Evolutionary conservation across 2,797 vertebrate species (phyloP).

Genomic region (Acomys russatus): DNA sequence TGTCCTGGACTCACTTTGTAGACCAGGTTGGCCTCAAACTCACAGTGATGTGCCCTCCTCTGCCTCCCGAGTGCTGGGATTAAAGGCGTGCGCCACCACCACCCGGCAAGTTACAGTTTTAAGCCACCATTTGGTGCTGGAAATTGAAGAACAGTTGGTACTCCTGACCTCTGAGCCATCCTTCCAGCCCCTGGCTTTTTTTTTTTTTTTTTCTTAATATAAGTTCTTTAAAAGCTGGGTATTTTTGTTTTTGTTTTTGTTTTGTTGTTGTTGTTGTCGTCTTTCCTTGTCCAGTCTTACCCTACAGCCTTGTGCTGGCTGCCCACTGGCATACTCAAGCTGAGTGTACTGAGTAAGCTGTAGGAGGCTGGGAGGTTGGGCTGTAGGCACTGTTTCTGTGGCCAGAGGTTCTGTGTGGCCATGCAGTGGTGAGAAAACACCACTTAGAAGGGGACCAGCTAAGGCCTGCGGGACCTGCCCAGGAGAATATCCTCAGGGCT

Average conservation of each 20-base stretch:
- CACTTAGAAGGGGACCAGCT: not conserved
- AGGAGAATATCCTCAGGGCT: not conserved
- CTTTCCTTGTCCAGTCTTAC: not conserved
- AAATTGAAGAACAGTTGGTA: not conserved
- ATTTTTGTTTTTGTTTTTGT: too few species aligned
- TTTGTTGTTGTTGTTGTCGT: not conserved
- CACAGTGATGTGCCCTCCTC: too few species aligned
- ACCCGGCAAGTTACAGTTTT: not conserved
- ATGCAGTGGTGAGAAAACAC: not conserved
- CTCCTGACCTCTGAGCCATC: not conserved
- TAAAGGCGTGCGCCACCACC: too few species aligned
- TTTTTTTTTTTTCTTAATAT: conserved; percentile 54
- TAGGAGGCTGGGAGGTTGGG: not conserved
- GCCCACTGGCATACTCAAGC: not conserved
- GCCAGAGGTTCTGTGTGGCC: not conserved
- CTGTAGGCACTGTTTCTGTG: not conserved
- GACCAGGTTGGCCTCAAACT: too few species aligned
- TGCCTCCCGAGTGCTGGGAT: too few species aligned
- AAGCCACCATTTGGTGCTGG: not conserved
- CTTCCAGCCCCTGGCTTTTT: not conserved
- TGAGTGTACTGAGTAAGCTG: not conserved
- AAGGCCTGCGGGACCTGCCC: not conserved
- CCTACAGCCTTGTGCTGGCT: not conserved
- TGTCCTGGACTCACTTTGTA: too few species aligned
- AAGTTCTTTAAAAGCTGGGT: not conserved